These are phyloP conservation scores for Piprites chloris DNA, from an alignment of 2,113 vertebrate species.

Conservation along the genomic window DNA sequence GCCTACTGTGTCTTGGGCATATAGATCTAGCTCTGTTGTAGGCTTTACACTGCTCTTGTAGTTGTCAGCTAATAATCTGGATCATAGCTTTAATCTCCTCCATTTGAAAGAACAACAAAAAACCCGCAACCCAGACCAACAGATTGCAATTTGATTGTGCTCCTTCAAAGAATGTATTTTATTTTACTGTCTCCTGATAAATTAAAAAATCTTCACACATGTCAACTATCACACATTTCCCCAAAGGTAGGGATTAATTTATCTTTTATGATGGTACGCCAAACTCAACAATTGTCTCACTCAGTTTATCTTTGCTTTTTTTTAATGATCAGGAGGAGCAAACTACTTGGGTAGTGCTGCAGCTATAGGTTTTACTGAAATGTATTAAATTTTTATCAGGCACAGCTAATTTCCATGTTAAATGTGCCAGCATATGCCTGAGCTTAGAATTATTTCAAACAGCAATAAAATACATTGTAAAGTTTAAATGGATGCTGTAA, in stretches of 20 bases:
- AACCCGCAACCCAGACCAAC: neutral
- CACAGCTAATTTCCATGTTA: neutral
- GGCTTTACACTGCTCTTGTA: neutral
- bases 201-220: conserved; percentile 7
- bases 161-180: neutral
- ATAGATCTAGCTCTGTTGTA: neutral
- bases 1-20: neutral
- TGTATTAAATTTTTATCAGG: neutral
- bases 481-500: conserved; percentile 22
- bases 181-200: conserved; percentile 1
- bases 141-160: neutral
- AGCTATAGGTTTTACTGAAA: neutral
- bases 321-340: neutral
- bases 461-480: neutral
- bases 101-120: neutral
- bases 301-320: neutral
- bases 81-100: neutral
- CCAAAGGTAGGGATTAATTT: conserved; percentile 18
- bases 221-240: conserved; percentile 22
- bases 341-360: neutral
- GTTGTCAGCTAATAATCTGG: neutral
- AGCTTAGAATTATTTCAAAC: neutral
- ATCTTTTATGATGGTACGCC: neutral
- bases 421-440: neutral
- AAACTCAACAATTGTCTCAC: neutral